Base-by-base conservation (phyloP, 2,888 invertebrate genomes). In the Caenorhabditis sp. region DNA sequence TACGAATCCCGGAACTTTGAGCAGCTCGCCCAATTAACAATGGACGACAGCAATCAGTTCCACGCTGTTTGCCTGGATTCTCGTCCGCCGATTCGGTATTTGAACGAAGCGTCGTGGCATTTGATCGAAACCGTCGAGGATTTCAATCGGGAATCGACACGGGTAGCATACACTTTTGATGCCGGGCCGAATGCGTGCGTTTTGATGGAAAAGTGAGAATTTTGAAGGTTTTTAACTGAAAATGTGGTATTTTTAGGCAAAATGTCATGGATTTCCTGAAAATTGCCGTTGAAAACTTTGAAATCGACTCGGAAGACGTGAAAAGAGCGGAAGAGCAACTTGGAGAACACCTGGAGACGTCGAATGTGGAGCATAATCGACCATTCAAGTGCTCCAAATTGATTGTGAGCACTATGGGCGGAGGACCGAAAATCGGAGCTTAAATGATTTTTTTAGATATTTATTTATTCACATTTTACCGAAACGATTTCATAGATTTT, bases 111-210 rank as follows among this genome's bases (percentile, higher is more conserved):
- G 0, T 98, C 98, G 0, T 95, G 95, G 92, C 93, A 94, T 26
- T 95, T 99, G 69, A 94, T 95, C 4, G 93, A 95, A 79, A 93
- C 97, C 77, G 94, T 98, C 64, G 96, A 98, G 92, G 93, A 93
- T 22, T 97, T 95, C 91, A 99, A 99, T 60, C 22, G 20, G n/a
- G n/a, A 22, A 32, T 32, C 32, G 28, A 64, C 55, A 89, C 26
- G 95, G 94, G 94, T 96, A 8, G 97, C 97, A 0, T 99, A 99
- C 92, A 98, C 98, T 18, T 99, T 96, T 93, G 99, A 99, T 94
- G 99, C 99, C 69, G 88, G 88, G 44, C 87, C 88, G 60, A 88
- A 88, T 65, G 88, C 87, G 1, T 85, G 85, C 68, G 77, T 87
- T 22, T 83, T 85, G 62, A 20, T 85, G 11, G 44, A 70, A 68